These are phyloP conservation scores for Delphinapterus leucas DNA, from an alignment of 2,113 vertebrate species.

Conservation along the genomic window DNA sequence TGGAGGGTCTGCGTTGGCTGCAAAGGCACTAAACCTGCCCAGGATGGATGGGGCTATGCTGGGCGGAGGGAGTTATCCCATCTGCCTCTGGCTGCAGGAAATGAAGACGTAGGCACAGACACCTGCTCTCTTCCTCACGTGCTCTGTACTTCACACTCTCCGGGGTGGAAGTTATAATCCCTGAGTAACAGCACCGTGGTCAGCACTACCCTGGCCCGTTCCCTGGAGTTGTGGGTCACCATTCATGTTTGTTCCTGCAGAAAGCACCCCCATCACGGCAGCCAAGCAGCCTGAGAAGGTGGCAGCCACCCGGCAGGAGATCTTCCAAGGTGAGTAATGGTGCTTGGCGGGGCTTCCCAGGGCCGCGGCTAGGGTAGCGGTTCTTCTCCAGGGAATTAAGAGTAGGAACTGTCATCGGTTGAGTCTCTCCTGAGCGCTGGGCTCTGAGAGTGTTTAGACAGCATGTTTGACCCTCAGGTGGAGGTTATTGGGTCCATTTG, in stretches of 20 bases:
- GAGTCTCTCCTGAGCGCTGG: not conserved
- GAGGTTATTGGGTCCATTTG: not conserved
- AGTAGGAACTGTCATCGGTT: not conserved
- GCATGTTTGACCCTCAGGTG: not conserved
- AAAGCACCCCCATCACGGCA: slow-evolving; percentile 78
- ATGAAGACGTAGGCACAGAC: too few species aligned
- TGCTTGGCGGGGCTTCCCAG: fast-evolving
- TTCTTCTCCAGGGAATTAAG: not conserved
- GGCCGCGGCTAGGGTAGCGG: not conserved
- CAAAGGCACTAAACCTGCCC: not conserved
- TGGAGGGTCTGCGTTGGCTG: not conserved
- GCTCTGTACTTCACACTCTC: too few species aligned
- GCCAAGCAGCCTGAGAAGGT: slow-evolving; percentile 87
- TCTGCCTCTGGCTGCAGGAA: not conserved
- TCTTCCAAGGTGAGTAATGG: slow-evolving; percentile 85
- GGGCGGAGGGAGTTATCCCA: not conserved
- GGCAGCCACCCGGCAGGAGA: slow-evolving; percentile 87
- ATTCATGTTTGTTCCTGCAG: slow-evolving; percentile 64
- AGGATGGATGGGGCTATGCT: not conserved
- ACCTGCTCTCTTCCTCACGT: not conserved
- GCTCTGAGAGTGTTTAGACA: not conserved
- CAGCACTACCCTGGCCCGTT: fast-evolving
- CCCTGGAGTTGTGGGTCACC: not conserved
- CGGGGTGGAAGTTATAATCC: not conserved
- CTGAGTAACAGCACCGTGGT: not conserved